Evolutionary conservation across 1,140 invertebrate genomes (phyloP), one percentile per base, ranked within the genome.

Genomic region (Lepidurus apus): DNA sequence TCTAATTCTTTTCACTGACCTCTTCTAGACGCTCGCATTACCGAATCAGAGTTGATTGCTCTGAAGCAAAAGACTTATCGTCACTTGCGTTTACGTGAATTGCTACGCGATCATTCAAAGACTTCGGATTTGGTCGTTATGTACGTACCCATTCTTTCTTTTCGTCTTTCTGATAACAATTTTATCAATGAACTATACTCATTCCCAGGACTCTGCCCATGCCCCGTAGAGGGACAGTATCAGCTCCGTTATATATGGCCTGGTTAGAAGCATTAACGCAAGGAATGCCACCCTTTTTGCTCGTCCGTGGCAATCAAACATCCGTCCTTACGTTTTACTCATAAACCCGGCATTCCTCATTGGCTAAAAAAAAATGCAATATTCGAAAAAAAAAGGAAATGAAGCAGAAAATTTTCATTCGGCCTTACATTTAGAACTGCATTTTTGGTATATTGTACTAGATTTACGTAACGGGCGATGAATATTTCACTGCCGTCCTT

Each of bases 11-110:
- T 91, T 96, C 80, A 93, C 92, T 43, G n/a, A 77, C 17, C 45
- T 77, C 45, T 80, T 81, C 77, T 81, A 92, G 92, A 87, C 65
- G 83, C 87, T 24, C 89, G 79, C 76, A 86, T 97, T n/a, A 91
- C 91, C 24, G 93, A 95, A 79, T 90, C 93, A 9, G 95, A 98
- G 84, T 84, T 96, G 76, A 80, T 93, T 43, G 91, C 93, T 0
- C 91, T 96, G 80, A 93, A 92, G 83, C 93, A 96, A 80, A 97
- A 97, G 86, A 97, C 94, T 7, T 93, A 95, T 84, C 88, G 96
- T 17, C 94, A 98, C 84, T 88, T 98, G 74, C 90, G 95, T 43
- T 86, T 98, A 74, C 87, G 94, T 75, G 96, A 98, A 85, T 86
- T 97, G 73, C 87, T 98, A 34, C 84, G 90, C n/a, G 89, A 96